Base-by-base conservation (phyloP, 2,888 invertebrate genomes). In the Steinernema scapterisci region DNA sequence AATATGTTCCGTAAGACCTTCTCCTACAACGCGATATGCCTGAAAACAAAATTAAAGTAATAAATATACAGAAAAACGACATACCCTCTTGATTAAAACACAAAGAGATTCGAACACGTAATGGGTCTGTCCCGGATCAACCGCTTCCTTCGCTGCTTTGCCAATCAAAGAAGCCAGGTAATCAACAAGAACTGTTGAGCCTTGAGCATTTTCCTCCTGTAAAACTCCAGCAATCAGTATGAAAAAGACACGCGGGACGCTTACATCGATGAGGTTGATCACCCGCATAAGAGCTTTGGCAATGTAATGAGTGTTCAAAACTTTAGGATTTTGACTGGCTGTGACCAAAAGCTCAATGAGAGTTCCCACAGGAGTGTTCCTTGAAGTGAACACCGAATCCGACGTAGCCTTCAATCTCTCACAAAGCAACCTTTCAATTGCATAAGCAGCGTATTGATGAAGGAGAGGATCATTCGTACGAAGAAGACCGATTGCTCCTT, bases 51-150 rank as follows among this genome's bases (percentile, higher is more conserved):
- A 43, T n/a, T 70, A 11, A 1, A 38, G 70, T 1, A 9, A 5
- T 21, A 71, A 13, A 1, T 54, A 16, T 43, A 13, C 21, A n/a
- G 21, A 13, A 45, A 71, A 46, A 46, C 3, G 44, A 3, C 23
- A 2, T 45, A 83, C 85, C 81, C 84, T 84, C 70, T 87, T 85
- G 43, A 91, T 89, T 38, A 89, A 86, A 6, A 99, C 90, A 31
- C 95, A 94, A 51, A 99, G 90, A 0, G 94, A 93, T 90, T 99
- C 99, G 88, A 99, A 99, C 46, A 99, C 90, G 89, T 94, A 99
- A 88, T 99, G 99, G 90, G 97, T 97, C 90, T 97, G 97, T 88
- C 96, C 94, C 0, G 99, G 97, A 85, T 95, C 94, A 84, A 94
- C 94, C 0, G 97, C 90, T 43, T 82, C 79, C 73, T 81, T 79